These are phyloP conservation scores for Crioceris asparagi DNA, from an alignment of 2,888 invertebrate species.

Conservation along the genomic window DNA sequence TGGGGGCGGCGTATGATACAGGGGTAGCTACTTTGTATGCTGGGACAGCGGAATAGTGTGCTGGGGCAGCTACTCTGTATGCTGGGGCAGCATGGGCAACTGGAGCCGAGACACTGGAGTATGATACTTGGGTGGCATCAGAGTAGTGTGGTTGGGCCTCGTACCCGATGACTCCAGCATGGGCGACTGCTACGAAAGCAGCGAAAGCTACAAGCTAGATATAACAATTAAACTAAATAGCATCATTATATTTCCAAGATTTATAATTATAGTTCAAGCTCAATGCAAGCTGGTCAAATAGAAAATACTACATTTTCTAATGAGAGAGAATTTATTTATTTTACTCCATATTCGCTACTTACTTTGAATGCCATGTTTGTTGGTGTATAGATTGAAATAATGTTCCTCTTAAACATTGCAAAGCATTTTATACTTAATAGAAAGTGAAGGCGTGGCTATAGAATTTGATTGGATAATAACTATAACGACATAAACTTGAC, in stretches of 20 bases:
- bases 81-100: slow-evolving; percentile 20
- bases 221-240: not conserved
- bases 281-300: too few species aligned
- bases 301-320: too few species aligned
- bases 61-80: slow-evolving; percentile 33
- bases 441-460: too few species aligned
- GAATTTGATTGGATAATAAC: too few species aligned
- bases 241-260: too few species aligned
- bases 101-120: slow-evolving; percentile 14
- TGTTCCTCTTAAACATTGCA: too few species aligned
- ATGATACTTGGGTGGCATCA: slow-evolving; percentile 26
- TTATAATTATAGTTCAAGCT: too few species aligned
- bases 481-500: too few species aligned
- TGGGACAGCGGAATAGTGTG: slow-evolving; percentile 28
- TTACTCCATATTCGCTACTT: too few species aligned
- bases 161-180: slow-evolving; percentile 17
- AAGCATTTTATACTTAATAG: too few species aligned
- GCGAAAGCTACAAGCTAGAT: slow-evolving; percentile 27
- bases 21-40: slow-evolving; percentile 27
- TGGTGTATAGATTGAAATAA: too few species aligned
- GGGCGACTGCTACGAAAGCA: slow-evolving; percentile 22
- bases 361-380: slow-evolving; percentile 16
- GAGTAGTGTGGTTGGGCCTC: slow-evolving; percentile 22
- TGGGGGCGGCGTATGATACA: slow-evolving; percentile 23
- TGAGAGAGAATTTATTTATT: too few species aligned